Conservation (phyloP, 2,797 vertebrate genomes). For the Muraenolepis orangiensis region DNA sequence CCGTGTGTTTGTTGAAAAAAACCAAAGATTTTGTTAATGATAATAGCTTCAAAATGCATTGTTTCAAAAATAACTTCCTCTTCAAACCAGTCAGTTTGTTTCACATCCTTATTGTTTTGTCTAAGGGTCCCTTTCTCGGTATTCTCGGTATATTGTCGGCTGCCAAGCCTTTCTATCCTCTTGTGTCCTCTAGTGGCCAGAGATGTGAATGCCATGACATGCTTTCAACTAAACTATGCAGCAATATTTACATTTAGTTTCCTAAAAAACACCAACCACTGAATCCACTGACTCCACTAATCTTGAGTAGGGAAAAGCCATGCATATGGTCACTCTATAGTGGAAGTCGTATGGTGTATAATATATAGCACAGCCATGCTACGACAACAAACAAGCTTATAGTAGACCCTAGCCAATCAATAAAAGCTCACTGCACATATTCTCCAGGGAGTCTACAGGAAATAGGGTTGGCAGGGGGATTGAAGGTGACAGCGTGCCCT, state of each 20-base stretch:
- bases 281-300: background rate
- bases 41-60: conserved; percentile 1
- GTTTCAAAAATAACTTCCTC: conserved; percentile 55
- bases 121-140: conserved; percentile 19
- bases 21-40: background rate
- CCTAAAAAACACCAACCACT: background rate
- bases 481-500: conserved; percentile 2
- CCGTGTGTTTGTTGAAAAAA: background rate
- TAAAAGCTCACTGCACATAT: conserved; percentile 36
- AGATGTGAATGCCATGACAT: conserved; percentile 23
- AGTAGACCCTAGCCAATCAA: conserved; percentile 28
- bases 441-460: conserved; percentile 19
- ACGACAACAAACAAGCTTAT: conserved; percentile 13
- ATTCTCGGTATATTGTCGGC: background rate
- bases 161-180: conserved; percentile 20
- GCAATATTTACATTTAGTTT: background rate
- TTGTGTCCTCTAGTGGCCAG: conserved; percentile 57
- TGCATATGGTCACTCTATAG: background rate
- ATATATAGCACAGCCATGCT: background rate
- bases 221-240: background rate
- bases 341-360: background rate
- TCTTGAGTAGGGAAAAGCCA: background rate
- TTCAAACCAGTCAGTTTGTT: conserved; percentile 39
- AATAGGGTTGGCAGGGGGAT: background rate
- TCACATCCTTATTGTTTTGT: conserved; percentile 61